These are phyloP conservation scores for Notiomystis cincta DNA, from an alignment of 2,113 vertebrate genomes.

Conservation along the genomic window DNA sequence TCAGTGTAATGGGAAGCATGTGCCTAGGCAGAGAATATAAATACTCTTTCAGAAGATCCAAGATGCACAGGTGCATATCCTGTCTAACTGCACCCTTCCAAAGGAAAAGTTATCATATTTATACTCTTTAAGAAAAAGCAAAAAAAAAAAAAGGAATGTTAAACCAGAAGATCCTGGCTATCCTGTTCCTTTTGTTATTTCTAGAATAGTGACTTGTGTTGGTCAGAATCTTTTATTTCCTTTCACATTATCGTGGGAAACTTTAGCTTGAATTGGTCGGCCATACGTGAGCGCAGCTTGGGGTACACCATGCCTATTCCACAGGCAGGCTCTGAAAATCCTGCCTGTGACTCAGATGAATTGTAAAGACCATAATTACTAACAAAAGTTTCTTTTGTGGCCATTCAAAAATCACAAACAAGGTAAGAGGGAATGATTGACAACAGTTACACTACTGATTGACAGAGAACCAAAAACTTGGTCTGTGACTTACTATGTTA, in stretches of 20 bases:
- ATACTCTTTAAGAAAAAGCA: neutral
- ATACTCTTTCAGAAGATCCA: neutral
- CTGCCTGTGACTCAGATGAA: constrained; percentile 16
- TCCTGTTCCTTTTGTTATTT: constrained; percentile 29
- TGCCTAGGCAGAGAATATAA: neutral
- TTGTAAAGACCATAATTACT: constrained; percentile 15
- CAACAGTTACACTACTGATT: constrained; percentile 36
- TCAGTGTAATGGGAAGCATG: neutral
- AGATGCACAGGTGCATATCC: neutral
- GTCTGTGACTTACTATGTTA: constrained; percentile 29
- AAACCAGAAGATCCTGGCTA: neutral
- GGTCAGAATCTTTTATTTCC: constrained; percentile 27
- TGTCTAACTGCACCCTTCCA: neutral
- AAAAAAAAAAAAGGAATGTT: neutral
- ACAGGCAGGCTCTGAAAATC: constrained; percentile 43
- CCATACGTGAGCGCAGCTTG: constrained; percentile 20
- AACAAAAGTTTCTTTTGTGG: constrained; percentile 49
- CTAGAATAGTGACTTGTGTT: constrained; percentile 30
- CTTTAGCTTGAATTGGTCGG: constrained; percentile 34
- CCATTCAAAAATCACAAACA: constrained; percentile 48
- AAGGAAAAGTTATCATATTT: neutral
- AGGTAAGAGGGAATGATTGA: constrained; percentile 25
- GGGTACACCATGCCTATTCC: neutral
- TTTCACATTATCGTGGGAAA: constrained; percentile 55
- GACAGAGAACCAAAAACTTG: constrained; percentile 38